Evolutionary conservation across 2,797 vertebrate genomes (phyloP).

Genomic region (Lagocephalus sceleratus): DNA sequence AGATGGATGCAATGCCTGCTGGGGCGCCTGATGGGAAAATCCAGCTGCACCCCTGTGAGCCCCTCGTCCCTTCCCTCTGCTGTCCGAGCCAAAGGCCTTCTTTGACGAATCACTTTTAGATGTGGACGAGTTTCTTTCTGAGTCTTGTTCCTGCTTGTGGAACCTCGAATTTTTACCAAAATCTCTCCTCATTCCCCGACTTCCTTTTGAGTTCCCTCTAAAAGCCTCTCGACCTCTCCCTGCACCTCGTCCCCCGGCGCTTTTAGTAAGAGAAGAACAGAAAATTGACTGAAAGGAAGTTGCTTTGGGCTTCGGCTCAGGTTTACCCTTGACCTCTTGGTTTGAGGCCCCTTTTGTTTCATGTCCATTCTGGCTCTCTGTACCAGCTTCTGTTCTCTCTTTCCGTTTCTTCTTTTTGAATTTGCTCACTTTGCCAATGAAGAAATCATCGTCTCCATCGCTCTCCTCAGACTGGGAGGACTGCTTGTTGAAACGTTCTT

Average conservation of each 20-base stretch:
- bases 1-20: constrained; percentile 88
- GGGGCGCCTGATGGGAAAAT: constrained; percentile 48
- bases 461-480: constrained; percentile 87
- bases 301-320: constrained; percentile 50
- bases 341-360: constrained; percentile 18
- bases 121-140: constrained; percentile 24
- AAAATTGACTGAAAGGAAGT: constrained; percentile 80
- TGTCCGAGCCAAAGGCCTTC: constrained; percentile 42
- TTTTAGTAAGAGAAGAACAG: constrained; percentile 78
- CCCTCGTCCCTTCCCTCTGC: constrained; percentile 59
- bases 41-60: constrained; percentile 46
- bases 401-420: constrained; percentile 79
- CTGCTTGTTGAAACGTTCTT: constrained; percentile 91
- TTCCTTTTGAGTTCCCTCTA: constrained; percentile 7
- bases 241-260: constrained; percentile 21
- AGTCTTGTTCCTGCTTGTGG: constrained; percentile 38
- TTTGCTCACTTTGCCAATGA: constrained; percentile 88
- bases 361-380: constrained; percentile 20
- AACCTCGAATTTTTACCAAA: constrained; percentile 38
- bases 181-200: constrained; percentile 24
- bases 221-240: constrained; percentile 36
- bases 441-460: constrained; percentile 86
- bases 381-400: constrained; percentile 2
- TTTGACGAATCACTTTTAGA: constrained; percentile 21
- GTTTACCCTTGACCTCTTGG: constrained; percentile 33